These are phyloP conservation scores for Cephus sareptanus DNA, from an alignment of 2,888 invertebrate species.

Conservation along the genomic window DNA sequence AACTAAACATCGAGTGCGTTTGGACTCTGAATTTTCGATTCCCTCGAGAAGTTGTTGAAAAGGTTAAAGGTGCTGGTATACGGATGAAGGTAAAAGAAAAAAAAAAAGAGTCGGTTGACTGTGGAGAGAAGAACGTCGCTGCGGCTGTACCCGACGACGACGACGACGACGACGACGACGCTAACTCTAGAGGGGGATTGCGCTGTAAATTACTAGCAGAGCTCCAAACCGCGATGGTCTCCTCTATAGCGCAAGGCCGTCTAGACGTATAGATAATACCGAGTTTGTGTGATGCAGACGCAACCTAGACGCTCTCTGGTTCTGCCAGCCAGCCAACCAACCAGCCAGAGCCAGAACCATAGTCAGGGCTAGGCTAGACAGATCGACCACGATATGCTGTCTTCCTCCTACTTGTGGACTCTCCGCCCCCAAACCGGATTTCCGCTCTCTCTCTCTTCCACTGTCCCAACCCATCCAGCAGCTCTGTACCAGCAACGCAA, in stretches of 20 bases:
- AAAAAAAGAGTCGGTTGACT: neutral
- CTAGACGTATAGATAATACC: conserved; percentile 58
- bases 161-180: neutral
- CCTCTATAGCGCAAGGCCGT: conserved; percentile 53
- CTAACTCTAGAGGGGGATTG: conserved; percentile 32
- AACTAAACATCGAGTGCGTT: neutral
- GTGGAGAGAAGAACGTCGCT: neutral
- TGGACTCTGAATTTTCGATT: neutral
- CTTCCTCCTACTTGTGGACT: conserved; percentile 7
- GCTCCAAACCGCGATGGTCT: conserved; percentile 54
- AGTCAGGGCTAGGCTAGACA: conserved; percentile 48
- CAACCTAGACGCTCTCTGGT: conserved; percentile 55
- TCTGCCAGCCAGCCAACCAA: conserved; percentile 48
- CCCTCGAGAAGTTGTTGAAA: neutral
- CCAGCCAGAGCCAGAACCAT: conserved; percentile 14
- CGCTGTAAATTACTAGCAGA: conserved; percentile 57
- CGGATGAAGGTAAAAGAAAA: neutral
- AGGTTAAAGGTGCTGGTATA: neutral
- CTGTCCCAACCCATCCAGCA: conserved; percentile 21
- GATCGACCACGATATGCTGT: conserved; percentile 43
- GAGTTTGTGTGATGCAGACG: conserved; percentile 55
- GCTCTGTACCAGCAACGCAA: neutral
- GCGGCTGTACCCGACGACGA: neutral
- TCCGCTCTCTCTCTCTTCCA: conserved; percentile 39
- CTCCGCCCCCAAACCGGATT: conserved; percentile 35